Conservation (phyloP, 2,888 invertebrate genomes). For the Oasisia sp. region DNA sequence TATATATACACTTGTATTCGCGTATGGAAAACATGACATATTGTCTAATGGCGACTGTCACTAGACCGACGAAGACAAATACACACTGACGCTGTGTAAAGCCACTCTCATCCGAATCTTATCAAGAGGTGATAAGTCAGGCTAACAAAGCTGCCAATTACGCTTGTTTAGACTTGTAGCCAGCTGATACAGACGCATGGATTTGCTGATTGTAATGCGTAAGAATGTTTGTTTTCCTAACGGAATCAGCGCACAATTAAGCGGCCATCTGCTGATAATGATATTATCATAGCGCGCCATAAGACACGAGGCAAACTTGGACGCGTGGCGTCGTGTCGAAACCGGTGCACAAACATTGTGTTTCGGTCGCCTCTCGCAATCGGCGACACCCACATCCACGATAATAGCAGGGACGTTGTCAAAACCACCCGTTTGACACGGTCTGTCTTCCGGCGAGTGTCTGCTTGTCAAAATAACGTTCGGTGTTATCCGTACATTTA, state of each 20-base stretch:
- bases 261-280: background rate
- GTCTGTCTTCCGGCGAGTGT: background rate
- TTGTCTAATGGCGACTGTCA: background rate
- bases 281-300: slow-evolving; percentile 10
- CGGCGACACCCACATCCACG: background rate
- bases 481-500: background rate
- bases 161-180: background rate
- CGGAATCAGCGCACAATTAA: slow-evolving; percentile 10
- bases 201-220: background rate
- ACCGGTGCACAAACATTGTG: background rate
- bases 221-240: slow-evolving; percentile 17
- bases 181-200: slow-evolving; percentile 4
- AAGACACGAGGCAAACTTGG: slow-evolving; percentile 5
- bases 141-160: slow-evolving; percentile 17
- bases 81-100: background rate
- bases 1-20: background rate
- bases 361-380: background rate
- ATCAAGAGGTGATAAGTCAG: slow-evolving; percentile 7
- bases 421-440: background rate
- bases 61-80: background rate
- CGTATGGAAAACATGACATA: background rate
- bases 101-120: background rate
- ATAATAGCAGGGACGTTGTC: background rate
- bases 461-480: background rate
- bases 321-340: background rate